phyloP scores from a whole-genome alignment of 2,888 invertebrate genomes.

The Polydrusus cervinus region DNA sequence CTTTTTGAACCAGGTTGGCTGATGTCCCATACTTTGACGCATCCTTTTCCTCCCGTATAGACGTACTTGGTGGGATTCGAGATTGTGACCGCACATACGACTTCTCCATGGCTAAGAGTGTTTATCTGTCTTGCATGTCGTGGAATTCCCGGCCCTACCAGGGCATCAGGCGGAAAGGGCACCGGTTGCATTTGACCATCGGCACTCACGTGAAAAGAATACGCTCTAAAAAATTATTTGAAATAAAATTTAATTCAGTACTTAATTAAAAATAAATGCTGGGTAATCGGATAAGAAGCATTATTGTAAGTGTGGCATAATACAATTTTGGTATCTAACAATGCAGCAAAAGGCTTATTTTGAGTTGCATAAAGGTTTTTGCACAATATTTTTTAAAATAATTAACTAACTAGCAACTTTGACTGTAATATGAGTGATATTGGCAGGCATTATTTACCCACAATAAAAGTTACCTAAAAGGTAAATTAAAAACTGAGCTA shows the following conservation, averaged over 20 bases:
- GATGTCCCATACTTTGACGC: constrained; percentile 91
- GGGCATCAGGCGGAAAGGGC: constrained; percentile 95
- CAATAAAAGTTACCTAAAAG: no score
- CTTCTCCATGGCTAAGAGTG: constrained; percentile 95
- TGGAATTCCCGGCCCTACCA: constrained; percentile 94
- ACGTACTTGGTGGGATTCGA: constrained; percentile 90
- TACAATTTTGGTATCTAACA: no score
- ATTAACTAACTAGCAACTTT: no score
- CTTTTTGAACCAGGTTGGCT: constrained; percentile 84
- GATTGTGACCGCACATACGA: constrained; percentile 97
- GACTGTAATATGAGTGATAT: no score
- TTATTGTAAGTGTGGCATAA: no score
- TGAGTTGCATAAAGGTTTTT: no score
- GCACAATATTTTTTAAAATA: no score
- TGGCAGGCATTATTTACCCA: no score
- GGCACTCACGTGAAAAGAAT: constrained; percentile 94
- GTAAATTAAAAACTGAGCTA: no score
- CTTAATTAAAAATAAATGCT: no score
- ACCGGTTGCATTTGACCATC: constrained; percentile 93
- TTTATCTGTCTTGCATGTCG: constrained; percentile 92
- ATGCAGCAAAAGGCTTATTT: no score
- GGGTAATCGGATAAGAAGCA: no score
- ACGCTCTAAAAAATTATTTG: constrained; percentile 78
- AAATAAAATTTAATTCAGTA: background rate
- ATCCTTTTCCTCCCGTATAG: constrained; percentile 98